Conservation (phyloP, 2,113 vertebrate species). For the Coturnix japonica region DNA sequence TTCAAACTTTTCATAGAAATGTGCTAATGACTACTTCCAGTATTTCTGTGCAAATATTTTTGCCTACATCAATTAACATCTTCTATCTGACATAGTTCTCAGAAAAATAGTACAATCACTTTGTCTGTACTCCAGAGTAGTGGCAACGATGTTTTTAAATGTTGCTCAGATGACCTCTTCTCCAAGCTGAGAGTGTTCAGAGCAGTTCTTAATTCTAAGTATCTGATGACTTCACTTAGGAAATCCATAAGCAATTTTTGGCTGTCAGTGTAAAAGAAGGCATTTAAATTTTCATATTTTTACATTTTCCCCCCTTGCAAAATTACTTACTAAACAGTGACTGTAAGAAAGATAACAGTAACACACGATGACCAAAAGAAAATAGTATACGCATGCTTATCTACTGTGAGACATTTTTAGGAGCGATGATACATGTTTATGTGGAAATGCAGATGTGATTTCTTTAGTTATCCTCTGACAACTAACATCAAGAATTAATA, state of each 20-base stretch:
- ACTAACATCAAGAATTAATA: not conserved
- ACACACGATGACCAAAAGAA: not conserved
- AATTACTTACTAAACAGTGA: not conserved
- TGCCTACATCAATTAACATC: not conserved
- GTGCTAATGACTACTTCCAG: not conserved
- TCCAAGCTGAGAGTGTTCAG: not conserved
- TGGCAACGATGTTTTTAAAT: not conserved
- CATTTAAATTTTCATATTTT: not conserved
- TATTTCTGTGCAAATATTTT: not conserved
- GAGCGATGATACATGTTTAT: not conserved
- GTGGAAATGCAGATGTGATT: accelerated
- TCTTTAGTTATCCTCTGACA: not conserved
- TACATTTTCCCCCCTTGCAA: not conserved
- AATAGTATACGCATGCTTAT: not conserved
- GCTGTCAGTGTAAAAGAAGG: not conserved
- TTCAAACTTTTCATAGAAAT: not conserved
- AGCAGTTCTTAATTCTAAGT: not conserved
- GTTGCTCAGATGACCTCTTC: not conserved
- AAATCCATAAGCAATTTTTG: not conserved
- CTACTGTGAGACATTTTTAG: not conserved
- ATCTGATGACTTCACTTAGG: not conserved
- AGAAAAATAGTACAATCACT: not conserved
- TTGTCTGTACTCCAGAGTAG: not conserved
- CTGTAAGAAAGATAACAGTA: not conserved
- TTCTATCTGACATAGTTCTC: not conserved